Evolutionary conservation across 2,797 vertebrate genomes (phyloP).

Genomic region (Tiaroga cobitis): DNA sequence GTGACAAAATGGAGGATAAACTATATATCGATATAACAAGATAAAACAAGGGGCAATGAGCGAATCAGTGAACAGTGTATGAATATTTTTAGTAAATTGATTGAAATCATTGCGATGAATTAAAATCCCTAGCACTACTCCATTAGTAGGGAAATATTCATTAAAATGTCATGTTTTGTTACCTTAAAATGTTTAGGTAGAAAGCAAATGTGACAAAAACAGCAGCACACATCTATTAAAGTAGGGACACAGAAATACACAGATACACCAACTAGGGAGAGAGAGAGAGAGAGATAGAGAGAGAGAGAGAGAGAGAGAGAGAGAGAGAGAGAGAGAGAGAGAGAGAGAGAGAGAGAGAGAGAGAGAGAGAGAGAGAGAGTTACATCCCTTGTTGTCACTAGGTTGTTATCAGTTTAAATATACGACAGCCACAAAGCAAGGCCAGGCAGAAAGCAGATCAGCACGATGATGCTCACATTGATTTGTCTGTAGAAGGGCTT

Average conservation of each 20-base stretch:
- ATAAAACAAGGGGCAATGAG: background rate
- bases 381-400: conserved; percentile 7
- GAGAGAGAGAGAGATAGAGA: conserved; percentile 8
- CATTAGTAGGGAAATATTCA: background rate
- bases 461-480: conserved; percentile 18
- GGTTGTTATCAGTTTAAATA: conserved; percentile 21
- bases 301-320: conserved; percentile 4
- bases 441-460: conserved; percentile 29
- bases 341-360: conserved; percentile 1
- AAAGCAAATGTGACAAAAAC: background rate
- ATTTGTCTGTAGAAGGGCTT: conserved; percentile 45
- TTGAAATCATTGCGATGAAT: background rate
- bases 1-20: background rate
- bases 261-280: background rate
- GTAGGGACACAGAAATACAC: background rate
- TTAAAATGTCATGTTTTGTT: background rate
- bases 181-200: background rate
- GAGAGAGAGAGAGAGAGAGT: conserved; percentile 3
- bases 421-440: conserved; percentile 12
- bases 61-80: background rate
- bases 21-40: background rate
- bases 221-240: background rate
- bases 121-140: background rate
- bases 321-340: conserved; percentile 4
- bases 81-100: background rate